Percentiles rank a stretch among this genome's conserved stretches.
phyloP scores from a whole-genome alignment of 2,113 vertebrate genomes.

The Isichthys henryi region DNA sequence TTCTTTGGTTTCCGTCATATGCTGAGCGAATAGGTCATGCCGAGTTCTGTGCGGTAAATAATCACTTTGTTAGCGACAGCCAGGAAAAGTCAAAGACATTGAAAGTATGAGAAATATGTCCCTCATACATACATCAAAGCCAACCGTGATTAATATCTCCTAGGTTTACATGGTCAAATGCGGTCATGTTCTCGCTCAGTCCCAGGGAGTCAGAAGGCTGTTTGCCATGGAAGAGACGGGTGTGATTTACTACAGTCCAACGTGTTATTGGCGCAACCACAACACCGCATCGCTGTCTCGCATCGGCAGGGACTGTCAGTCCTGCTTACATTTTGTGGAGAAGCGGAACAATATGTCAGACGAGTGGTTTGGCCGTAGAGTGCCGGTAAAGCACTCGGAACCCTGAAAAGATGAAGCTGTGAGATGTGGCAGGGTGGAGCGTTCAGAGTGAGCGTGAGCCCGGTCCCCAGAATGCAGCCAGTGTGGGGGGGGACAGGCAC shows the following conservation, averaged over 20 bases:
- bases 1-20: not conserved
- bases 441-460: not conserved
- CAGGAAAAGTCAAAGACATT: not conserved
- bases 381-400: not conserved
- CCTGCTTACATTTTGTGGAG: not conserved
- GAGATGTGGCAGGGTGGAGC: not conserved
- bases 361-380: not conserved
- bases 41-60: not conserved
- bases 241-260: slow-evolving; percentile 6
- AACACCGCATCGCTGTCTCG: not conserved
- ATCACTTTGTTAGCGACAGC: not conserved
- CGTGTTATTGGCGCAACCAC: not conserved
- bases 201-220: not conserved
- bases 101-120: not conserved
- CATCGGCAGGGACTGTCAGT: not conserved
- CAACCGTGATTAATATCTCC: not conserved
- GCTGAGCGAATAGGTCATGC: not conserved
- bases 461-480: not conserved
- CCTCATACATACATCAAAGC: not conserved
- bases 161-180: slow-evolving; percentile 3
- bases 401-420: not conserved
- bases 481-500: not conserved
- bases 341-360: not conserved
- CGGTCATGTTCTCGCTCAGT: not conserved
- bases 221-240: not conserved